Conservation (phyloP, 2,113 vertebrate species). For the Fulica atra region DNA sequence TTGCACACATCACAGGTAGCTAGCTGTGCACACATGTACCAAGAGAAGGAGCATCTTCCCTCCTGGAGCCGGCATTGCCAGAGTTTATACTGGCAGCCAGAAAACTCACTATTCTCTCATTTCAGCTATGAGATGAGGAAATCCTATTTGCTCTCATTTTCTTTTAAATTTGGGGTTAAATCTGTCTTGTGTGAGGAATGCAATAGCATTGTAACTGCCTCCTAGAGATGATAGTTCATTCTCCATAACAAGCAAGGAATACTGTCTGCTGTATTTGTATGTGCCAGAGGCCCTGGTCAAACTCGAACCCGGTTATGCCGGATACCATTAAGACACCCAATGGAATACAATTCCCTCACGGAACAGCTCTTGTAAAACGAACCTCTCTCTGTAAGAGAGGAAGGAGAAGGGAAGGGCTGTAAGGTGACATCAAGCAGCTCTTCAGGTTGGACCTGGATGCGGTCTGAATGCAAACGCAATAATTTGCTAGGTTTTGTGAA, state of each 20-base stretch:
- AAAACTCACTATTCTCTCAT: background rate
- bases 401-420: background rate
- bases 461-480: background rate
- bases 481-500: background rate
- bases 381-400: background rate
- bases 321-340: background rate
- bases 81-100: background rate
- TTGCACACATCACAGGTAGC: background rate
- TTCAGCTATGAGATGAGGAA: background rate
- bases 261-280: background rate
- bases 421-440: background rate
- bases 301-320: background rate
- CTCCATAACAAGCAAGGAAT: background rate
- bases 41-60: background rate
- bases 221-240: background rate
- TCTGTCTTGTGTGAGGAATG: background rate
- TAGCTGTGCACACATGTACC: background rate
- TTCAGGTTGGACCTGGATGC: background rate
- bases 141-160: background rate
- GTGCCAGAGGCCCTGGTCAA: background rate
- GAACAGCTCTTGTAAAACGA: constrained; percentile 2
- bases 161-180: background rate
- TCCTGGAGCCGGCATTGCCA: background rate
- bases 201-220: background rate
- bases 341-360: background rate